These are phyloP conservation scores for Ptilorrhoa leucosticta DNA, from an alignment of 2,113 vertebrate genomes.

Conservation along the genomic window DNA sequence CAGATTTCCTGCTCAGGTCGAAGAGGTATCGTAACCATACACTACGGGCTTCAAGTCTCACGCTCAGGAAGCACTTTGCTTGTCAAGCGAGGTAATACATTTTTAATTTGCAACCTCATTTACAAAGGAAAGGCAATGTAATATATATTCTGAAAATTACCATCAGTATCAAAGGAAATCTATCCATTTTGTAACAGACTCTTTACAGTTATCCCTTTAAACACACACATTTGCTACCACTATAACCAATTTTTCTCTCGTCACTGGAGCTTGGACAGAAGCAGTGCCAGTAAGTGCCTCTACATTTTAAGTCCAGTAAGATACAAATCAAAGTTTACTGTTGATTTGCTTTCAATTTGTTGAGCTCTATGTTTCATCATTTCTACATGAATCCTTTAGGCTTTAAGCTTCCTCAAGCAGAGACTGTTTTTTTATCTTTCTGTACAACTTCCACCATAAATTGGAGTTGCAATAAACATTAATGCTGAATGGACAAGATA, in stretches of 20 bases:
- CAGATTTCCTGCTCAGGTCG: neutral
- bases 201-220: neutral
- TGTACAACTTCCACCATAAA: neutral
- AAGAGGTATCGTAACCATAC: neutral
- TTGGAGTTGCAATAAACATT: neutral
- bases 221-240: neutral
- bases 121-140: neutral
- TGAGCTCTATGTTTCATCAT: neutral
- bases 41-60: neutral
- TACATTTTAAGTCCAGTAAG: neutral
- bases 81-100: neutral
- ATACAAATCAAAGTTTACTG: neutral
- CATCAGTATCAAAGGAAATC: neutral
- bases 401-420: neutral
- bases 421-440: neutral
- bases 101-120: conserved; percentile 11
- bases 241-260: neutral
- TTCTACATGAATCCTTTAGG: neutral
- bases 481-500: neutral
- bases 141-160: neutral
- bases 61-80: neutral
- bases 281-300: neutral
- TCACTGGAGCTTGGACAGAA: neutral
- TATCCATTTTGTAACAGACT: neutral
- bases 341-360: neutral